Percentiles rank a stretch among this genome's conserved stretches.
phyloP scores from a whole-genome alignment of 2,888 invertebrate species.

The Apocheima hispidaria region DNA sequence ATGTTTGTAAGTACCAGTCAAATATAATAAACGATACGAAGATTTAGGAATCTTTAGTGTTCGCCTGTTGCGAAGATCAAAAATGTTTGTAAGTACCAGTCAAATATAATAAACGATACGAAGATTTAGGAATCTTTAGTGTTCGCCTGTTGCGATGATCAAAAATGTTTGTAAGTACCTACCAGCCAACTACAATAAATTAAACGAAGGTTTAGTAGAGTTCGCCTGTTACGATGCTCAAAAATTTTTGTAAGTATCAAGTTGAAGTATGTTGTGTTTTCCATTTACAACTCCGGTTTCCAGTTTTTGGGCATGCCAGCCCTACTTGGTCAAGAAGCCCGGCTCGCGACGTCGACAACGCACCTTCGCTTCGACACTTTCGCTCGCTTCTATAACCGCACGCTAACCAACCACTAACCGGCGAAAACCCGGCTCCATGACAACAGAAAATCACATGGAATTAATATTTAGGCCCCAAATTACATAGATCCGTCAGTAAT shows the following conservation, averaged over 20 bases:
- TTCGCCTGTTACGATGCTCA: background rate
- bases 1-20: no score
- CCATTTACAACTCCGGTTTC: constrained; percentile 21
- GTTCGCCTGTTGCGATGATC: no score
- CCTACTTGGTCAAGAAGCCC: constrained; percentile 44
- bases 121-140: no score
- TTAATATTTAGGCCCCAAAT: constrained; percentile 34
- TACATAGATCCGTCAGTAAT: constrained; percentile 34
- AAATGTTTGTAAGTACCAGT: no score
- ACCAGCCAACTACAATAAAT: background rate
- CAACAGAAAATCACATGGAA: constrained; percentile 35
- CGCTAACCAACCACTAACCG: constrained; percentile 43
- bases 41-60: no score
- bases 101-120: no score
- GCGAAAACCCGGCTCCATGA: constrained; percentile 29
- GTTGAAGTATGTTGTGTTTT: constrained; percentile 7
- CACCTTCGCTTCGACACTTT: constrained; percentile 64
- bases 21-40: no score
- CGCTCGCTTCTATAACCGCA: constrained; percentile 62
- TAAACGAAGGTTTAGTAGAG: background rate
- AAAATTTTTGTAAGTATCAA: background rate
- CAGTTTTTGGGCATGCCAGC: constrained; percentile 37
- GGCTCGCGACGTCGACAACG: constrained; percentile 42
- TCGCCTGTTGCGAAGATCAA: no score
- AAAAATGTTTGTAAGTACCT: no score